Base-by-base conservation (phyloP, 2,888 invertebrate genomes). In the Sclerodermus sp. region DNA sequence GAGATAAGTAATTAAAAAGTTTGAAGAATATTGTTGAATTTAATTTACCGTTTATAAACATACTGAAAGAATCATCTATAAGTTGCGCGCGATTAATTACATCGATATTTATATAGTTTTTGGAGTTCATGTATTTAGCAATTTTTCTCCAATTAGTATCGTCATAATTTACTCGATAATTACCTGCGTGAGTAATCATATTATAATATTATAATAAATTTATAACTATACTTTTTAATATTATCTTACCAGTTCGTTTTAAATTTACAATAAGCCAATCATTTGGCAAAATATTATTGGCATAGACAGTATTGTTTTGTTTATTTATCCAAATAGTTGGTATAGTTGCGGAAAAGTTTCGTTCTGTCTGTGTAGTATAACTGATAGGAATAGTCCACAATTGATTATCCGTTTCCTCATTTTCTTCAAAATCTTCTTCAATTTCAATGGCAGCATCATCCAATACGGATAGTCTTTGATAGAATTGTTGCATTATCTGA, bases 261-360 rank as follows among this genome's bases (percentile, higher is more conserved):
- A 82, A 76, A 65, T 87, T 87, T 46, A 85, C 81, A 36, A 86
- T 68, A 3, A 86, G 77, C 86, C 87, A 87, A 41, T 82, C 77
- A 23, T 67, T 58, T 14, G 13, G 30, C 3, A 12, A 45, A 16
- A n/a, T 55, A n/a, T 14, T 57, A 53, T 9, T 44, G 15, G 4
- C 48, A 5, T 61, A 52, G 9, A 60, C 50, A 17, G 39, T 36
- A 6, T 45, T 12, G n/a, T 52, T 47, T 5, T 46, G 17, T n/a
- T 54, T 49, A n/a, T 15, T 36, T 12, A 63, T 30, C 57, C 57
- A 63, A 18, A 46, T 12, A 29, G 15, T 53, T 3, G 63, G 55
- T 8, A 45, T 12, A 1, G 64, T 63, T 1, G n/a, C 32, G 0
- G 52, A 46, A 38, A 63, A 63, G 16, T 64, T 40, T 1, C 43